phyloP scores from a whole-genome alignment of 2,888 invertebrate genomes.

The Neocrepidodera transversa region DNA sequence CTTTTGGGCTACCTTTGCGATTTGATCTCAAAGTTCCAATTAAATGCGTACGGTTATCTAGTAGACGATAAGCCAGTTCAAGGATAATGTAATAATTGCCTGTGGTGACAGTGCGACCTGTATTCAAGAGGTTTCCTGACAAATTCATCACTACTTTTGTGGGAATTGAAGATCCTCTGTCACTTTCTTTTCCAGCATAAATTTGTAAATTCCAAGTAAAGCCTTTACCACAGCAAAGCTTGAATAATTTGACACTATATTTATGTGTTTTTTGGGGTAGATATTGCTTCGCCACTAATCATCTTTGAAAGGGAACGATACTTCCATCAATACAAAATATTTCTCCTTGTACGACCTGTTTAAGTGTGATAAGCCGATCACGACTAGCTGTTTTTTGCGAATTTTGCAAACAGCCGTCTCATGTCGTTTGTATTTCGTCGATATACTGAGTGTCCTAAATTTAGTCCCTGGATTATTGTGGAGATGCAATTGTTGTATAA shows the following conservation, averaged over 20 bases:
- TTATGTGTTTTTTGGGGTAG: conserved; percentile 42
- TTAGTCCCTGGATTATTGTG: too few relatives aligned
- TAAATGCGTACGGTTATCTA: conserved; percentile 32
- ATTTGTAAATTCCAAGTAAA: conserved; percentile 34
- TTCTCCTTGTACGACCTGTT: too few relatives aligned
- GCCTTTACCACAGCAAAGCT: conserved; percentile 14
- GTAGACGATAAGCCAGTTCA: conserved; percentile 27
- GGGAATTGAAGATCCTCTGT: conserved; percentile 35
- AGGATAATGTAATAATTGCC: conserved; percentile 44
- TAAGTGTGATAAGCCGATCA: too few relatives aligned
- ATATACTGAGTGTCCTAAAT: too few relatives aligned
- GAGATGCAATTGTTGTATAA: too few relatives aligned
- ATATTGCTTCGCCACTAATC: conserved; percentile 41
- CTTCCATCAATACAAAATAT: too few relatives aligned
- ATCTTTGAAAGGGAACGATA: conserved; percentile 47
- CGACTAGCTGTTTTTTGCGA: too few relatives aligned
- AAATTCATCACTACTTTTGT: too few relatives aligned
- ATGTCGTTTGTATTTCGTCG: too few relatives aligned
- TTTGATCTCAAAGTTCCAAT: conserved; percentile 37
- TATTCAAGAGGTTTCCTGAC: conserved; percentile 38
- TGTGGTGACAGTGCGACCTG: too few relatives aligned
- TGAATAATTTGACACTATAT: conserved; percentile 42
- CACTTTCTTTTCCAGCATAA: conserved; percentile 27
- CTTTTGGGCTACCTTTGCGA: conserved; percentile 35
- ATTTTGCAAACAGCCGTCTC: too few relatives aligned